Evolutionary conservation across 2,888 invertebrate species (phyloP), one percentile per base, ranked within the genome.

Genomic region (Pheosia tremula): DNA sequence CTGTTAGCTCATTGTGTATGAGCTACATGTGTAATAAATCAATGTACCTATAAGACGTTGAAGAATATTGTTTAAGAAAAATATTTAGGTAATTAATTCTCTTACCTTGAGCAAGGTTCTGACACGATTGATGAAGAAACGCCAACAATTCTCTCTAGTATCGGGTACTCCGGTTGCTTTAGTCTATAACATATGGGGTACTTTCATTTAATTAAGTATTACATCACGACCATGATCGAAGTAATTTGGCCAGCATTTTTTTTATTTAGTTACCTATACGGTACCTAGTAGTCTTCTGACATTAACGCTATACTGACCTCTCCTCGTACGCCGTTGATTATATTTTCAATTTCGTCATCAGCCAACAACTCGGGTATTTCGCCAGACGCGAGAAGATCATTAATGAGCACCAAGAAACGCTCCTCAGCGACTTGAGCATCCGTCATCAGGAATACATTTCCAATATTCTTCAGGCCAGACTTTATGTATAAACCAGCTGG

Each of bases 361-460:
- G 97, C 94, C 72, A 98, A 96, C 57, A 99, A 92, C 71, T 98
- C 98, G 0, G 98, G 96, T 64, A 99, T 98, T 90, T 99, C 98
- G 4, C 99, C 99, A 0, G 98, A 98, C 0, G 98, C 98, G 60
- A 99, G 92, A 90, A 99, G 94, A 84, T 99, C 98, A 83, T 99
- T 99, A 59, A 99, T 97, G 11, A 98, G 94, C 4, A 99, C 98
- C 45, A 99, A 92, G 88, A 98, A 99, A 57, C 96, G 95, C 85
- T 99, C 99, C 54, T 98, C 97, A 0, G 98, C 96, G 0, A 99
- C 96, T 88, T 99, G 98, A 0, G 98, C 97, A 85, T 99, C 99
- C 0, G 98, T 98, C 97, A 99, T 97, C 36, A 99, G 87, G 87
- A 98, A 98, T 65, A 98, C 96, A 55, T 96, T 96, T 13, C 97